Evolutionary conservation across 1,140 invertebrate genomes (phyloP).

Genomic region (Nephotettix cincticeps): DNA sequence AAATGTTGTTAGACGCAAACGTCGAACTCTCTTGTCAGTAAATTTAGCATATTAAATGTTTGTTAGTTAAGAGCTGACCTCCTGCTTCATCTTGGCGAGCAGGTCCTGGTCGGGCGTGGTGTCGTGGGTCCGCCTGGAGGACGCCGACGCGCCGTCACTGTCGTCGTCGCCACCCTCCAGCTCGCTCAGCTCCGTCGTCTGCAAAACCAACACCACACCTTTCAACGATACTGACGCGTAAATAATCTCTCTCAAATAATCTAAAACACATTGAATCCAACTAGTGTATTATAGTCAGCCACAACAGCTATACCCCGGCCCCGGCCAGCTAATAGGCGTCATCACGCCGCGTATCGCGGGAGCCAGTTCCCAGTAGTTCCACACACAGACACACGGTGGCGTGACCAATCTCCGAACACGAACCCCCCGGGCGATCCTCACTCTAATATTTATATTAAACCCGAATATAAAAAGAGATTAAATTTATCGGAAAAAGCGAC

Average conservation of each 20-base stretch:
- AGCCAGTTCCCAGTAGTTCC: slow-evolving; percentile 8
- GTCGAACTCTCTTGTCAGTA: too few relatives aligned
- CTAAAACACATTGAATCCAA: too few relatives aligned
- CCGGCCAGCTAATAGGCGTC: neutral
- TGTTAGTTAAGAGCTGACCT: slow-evolving; percentile 3
- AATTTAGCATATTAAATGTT: too few relatives aligned
- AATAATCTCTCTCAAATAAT: too few relatives aligned
- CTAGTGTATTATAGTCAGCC: too few relatives aligned
- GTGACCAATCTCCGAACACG: neutral
- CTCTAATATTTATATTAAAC: slow-evolving; percentile 23
- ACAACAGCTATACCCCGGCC: too few relatives aligned
- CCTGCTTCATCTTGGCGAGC: slow-evolving; percentile 33
- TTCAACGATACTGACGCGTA: too few relatives aligned
- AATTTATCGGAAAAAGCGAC: slow-evolving; percentile 19
- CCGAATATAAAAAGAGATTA: slow-evolving; percentile 24
- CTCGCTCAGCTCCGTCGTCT: slow-evolving; percentile 32
- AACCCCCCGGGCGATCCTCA: neutral
- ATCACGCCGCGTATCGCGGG: neutral
- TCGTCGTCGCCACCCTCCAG: slow-evolving; percentile 31
- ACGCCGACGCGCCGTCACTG: slow-evolving; percentile 16
- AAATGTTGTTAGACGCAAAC: too few relatives aligned
- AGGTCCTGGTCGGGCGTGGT: slow-evolving; percentile 23
- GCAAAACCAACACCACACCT: slow-evolving; percentile 18
- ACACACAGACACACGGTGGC: neutral
- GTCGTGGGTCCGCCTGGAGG: neutral